A percentile compares a stretch with the other conserved stretches of the same genome.
phyloP scores from a whole-genome alignment of 2,797 vertebrate genomes.

The Smutsia gigantea region DNA sequence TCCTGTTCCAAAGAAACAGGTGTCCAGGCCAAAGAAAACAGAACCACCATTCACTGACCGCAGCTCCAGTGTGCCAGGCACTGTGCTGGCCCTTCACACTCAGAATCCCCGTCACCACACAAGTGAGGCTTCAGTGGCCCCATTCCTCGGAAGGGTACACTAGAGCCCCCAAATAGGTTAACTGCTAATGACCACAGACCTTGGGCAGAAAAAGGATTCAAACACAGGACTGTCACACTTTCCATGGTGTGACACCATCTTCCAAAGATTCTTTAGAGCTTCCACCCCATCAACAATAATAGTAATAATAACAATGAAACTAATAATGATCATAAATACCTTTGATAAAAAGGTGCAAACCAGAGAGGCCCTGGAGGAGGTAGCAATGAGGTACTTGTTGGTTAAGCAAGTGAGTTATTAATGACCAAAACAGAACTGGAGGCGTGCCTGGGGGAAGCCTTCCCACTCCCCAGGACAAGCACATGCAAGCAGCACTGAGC shows the following conservation, averaged over 20 bases:
- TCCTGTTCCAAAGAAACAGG: not conserved
- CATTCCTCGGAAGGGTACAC: slow-evolving; percentile 38
- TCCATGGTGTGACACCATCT: not conserved
- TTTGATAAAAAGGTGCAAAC: not conserved
- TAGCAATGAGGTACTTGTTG: too few relatives aligned
- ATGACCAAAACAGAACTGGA: not conserved
- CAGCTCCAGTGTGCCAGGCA: accelerated
- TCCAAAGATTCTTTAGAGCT: not conserved
- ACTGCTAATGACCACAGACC: not conserved
- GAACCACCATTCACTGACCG: not conserved
- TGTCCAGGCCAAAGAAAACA: not conserved
- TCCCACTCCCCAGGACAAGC: not conserved
- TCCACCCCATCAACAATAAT: not conserved
- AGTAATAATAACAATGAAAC: too few relatives aligned
- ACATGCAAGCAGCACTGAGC: not conserved
- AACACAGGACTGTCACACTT: not conserved
- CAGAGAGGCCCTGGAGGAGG: not conserved
- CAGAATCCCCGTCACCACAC: accelerated
- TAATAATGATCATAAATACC: not conserved
- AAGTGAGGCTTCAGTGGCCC: not conserved
- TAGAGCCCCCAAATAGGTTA: not conserved
- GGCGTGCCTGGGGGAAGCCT: not conserved
- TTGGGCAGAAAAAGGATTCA: not conserved
- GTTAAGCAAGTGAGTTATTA: not conserved
- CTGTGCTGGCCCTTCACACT: not conserved